These are phyloP conservation scores for Drosophila subpulchrella DNA, from an alignment of 1,140 invertebrate genomes.

Conservation along the genomic window DNA sequence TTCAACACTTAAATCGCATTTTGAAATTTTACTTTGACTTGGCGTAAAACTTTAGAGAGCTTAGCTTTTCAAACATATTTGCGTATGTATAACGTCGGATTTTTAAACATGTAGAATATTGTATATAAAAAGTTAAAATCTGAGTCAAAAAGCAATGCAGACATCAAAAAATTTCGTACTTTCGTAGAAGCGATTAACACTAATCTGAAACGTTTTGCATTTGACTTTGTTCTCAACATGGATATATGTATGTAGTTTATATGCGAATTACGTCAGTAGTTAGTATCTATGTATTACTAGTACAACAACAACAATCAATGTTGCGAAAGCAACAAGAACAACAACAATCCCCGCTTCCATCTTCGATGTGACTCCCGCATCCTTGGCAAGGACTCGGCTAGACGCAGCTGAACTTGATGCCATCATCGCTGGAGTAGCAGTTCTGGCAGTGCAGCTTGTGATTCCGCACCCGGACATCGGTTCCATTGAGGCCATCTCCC, in stretches of 20 bases:
- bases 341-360: conserved; percentile 41
- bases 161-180: conserved; percentile 55
- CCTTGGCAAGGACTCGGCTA: conserved; percentile 72
- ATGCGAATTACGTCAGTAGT: conserved; percentile 41
- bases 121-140: conserved; percentile 73
- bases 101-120: conserved; percentile 45
- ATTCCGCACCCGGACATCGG: conserved; percentile 97
- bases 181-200: conserved; percentile 45
- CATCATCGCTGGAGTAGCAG: conserved; percentile 98
- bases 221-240: conserved; percentile 57
- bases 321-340: conserved; percentile 55
- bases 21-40: conserved; percentile 58
- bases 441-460: conserved; percentile 98
- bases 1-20: conserved; percentile 48
- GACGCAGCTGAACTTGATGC: conserved; percentile 93
- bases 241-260: conserved; percentile 33
- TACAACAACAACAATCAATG: conserved; percentile 67
- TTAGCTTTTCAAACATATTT: conserved; percentile 45
- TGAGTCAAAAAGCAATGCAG: conserved; percentile 63
- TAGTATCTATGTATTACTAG: conserved; percentile 47
- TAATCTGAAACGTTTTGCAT: conserved; percentile 51
- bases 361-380: not conserved
- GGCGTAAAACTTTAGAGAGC: conserved; percentile 63
- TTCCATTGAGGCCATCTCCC: conserved; percentile 95
- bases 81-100: conserved; percentile 20